Conservation (phyloP, 2,113 vertebrate species). For the Mesitornis unicolor region DNA sequence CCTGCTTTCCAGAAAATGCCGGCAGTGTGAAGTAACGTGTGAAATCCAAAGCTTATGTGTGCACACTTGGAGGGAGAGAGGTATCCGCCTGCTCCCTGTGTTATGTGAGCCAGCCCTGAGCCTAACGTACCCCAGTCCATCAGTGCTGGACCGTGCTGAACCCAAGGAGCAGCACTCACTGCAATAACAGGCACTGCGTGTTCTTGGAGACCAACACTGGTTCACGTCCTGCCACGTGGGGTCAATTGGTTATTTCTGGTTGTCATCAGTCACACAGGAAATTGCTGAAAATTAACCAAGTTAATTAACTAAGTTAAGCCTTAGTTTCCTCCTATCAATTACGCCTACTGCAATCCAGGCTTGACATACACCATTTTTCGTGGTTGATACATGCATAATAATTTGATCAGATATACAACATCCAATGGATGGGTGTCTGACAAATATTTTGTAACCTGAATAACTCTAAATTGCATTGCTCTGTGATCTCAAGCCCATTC, state of each 20-base stretch:
- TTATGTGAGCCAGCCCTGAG: not conserved
- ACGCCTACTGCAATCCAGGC: not conserved
- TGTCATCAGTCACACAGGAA: not conserved
- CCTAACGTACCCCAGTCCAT: not conserved
- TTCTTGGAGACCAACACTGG: rapidly evolving
- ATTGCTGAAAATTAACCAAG: not conserved
- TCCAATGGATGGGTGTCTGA: rapidly evolving
- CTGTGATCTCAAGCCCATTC: not conserved
- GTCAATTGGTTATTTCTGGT: not conserved
- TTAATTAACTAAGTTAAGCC: not conserved
- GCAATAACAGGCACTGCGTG: not conserved
- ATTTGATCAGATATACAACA: not conserved
- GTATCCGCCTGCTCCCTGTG: not conserved
- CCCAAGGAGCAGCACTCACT: not conserved
- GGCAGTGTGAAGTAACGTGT: not conserved
- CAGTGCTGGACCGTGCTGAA: rapidly evolving
- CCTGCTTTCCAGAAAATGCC: not conserved
- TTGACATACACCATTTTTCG: not conserved
- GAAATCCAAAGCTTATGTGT: rapidly evolving
- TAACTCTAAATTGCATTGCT: not conserved
- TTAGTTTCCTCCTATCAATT: rapidly evolving
- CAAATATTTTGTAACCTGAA: not conserved
- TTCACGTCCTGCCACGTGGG: not conserved
- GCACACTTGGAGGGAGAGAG: not conserved
- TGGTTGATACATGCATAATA: rapidly evolving